Evolutionary conservation across 2,888 invertebrate genomes (phyloP).

Genomic region (Leptinotarsa juncta): DNA sequence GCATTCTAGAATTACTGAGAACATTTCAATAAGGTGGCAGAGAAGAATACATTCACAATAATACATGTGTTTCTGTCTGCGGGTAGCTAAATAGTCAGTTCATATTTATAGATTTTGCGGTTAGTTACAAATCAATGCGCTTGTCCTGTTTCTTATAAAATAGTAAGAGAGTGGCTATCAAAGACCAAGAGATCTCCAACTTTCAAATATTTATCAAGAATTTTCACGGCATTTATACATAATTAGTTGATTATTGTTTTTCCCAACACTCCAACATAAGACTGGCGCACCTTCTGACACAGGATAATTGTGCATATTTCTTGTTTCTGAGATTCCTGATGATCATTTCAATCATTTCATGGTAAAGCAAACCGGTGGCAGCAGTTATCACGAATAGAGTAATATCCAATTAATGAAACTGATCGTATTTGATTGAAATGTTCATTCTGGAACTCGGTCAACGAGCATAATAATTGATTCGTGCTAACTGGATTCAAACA

Average conservation of each 20-base stretch:
- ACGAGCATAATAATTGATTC: conserved; percentile 34
- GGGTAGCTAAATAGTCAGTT: too few species aligned
- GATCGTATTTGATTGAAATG: conserved; percentile 51
- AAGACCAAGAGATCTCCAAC: neutral
- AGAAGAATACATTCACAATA: too few species aligned
- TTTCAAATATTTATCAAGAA: neutral
- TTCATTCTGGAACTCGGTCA: conserved; percentile 46
- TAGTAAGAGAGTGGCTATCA: too few species aligned
- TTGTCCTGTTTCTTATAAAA: too few species aligned
- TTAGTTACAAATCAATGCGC: too few species aligned
- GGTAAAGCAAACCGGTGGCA: conserved; percentile 4
- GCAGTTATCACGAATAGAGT: conserved; percentile 3
- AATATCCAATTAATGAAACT: conserved; percentile 28
- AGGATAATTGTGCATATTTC: neutral
- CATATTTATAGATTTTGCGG: too few species aligned
- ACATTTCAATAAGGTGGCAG: too few species aligned
- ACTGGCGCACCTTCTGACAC: neutral
- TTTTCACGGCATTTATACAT: neutral
- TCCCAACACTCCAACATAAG: neutral
- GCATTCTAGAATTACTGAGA: too few species aligned
- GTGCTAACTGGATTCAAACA: conserved; percentile 3
- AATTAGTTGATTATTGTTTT: neutral
- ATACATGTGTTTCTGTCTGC: too few species aligned
- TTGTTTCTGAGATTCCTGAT: neutral
- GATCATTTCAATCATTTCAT: neutral